These are phyloP conservation scores for Tricholauxania praeusta DNA, from an alignment of 2,888 invertebrate species.

Conservation along the genomic window DNA sequence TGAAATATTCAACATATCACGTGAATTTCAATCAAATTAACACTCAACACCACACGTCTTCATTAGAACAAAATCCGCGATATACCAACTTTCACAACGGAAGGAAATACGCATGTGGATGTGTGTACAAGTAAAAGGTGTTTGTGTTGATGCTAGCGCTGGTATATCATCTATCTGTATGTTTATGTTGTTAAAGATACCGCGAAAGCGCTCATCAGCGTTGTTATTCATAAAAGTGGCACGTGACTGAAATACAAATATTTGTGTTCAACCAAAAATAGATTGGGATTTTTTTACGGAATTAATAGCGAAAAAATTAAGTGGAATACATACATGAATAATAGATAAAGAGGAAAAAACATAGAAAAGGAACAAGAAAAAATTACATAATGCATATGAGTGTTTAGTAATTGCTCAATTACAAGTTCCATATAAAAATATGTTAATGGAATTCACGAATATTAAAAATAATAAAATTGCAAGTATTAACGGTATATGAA, in stretches of 20 bases:
- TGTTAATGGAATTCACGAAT: too few species aligned
- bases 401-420: too few species aligned
- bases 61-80: conserved; percentile 17
- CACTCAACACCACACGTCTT: neutral
- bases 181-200: neutral
- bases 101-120: neutral
- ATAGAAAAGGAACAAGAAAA: neutral
- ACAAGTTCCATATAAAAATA: too few species aligned
- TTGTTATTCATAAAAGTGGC: conserved; percentile 30
- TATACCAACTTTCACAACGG: neutral
- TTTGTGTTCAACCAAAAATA: neutral
- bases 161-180: neutral
- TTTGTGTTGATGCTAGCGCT: neutral
- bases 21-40: neutral
- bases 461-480: too few species aligned
- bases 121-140: too few species aligned
- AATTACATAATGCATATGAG: too few species aligned
- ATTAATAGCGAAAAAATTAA: neutral
- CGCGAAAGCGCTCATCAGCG: conserved; percentile 33
- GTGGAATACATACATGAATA: neutral
- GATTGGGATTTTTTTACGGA: too few species aligned
- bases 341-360: neutral
- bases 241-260: conserved; percentile 35
- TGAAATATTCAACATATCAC: neutral
- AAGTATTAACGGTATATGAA: too few species aligned